Percentiles rank a stretch among this genome's conserved stretches.
Evolutionary conservation across 2,113 vertebrate species (phyloP).

Genomic region (Sylvilagus bachmani): DNA sequence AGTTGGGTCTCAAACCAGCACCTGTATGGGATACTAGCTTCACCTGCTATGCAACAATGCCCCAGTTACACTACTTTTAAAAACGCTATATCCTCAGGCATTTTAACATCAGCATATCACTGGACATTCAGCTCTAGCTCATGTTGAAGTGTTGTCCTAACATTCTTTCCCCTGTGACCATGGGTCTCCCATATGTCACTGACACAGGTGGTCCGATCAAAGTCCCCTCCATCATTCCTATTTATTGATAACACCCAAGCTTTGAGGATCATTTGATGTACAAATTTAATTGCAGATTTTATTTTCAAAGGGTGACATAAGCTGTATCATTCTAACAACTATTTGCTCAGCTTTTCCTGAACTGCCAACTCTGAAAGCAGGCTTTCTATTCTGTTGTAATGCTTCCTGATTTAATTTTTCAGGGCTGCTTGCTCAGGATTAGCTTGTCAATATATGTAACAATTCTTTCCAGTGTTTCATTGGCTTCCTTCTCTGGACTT

Average conservation of each 20-base stretch:
- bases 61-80: neutral
- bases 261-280: slow-evolving; percentile 64
- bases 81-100: neutral
- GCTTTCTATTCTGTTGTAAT: slow-evolving; percentile 16
- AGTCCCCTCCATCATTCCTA: neutral
- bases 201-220: neutral
- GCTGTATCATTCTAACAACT: slow-evolving; percentile 10
- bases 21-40: no score
- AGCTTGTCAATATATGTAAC: neutral
- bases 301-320: slow-evolving; percentile 55
- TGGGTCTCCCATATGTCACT: neutral
- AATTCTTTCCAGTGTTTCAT: neutral
- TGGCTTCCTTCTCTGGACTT: neutral
- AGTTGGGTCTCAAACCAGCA: no score
- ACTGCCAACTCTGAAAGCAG: slow-evolving; percentile 48
- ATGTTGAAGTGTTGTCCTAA: neutral
- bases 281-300: slow-evolving; percentile 66
- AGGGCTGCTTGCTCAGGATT: neutral
- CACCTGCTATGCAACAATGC: no score
- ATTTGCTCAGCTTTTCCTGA: slow-evolving; percentile 52
- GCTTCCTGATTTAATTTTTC: slow-evolving; percentile 25
- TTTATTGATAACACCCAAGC: neutral
- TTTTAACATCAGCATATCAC: neutral
- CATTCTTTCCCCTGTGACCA: neutral
- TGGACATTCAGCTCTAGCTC: neutral